Base-by-base conservation (phyloP, 2,797 vertebrate species). In the Pyrocephalus nanus region DNA sequence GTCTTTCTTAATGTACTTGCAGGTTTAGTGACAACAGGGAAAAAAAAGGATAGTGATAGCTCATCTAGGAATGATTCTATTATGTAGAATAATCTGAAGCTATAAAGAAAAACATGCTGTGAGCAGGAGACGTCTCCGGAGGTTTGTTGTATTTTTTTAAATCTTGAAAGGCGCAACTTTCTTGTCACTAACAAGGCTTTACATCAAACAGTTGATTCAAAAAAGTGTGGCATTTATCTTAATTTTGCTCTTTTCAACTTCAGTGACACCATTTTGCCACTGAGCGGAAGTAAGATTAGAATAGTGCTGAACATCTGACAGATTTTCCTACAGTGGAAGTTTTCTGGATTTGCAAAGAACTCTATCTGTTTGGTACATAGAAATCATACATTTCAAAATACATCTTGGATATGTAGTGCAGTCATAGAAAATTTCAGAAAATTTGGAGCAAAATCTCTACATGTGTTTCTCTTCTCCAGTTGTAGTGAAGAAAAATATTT, bases 1-100 rank as follows among this genome's bases (percentile, higher is more conserved):
- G 76, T 61, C 72, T 89, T 89, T 86, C 40, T 70, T 91, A 91
- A 91, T 2, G 32, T 84, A 43, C 62, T 92, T 80, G 60, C 51
- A 88, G 60, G 54, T 80, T 58, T 88, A 69, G 79, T 86, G 71
- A 66, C 38, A 92, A 67, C 38, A 91, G 53, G 53, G 64, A 90
- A 69, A 90, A 38, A 72, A 95, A 88, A 90, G 73, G 70, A 79
- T 38, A 81, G 60, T 3, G 26, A 70, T 82, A 80, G 66, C 45
- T 85, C 88, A 81, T 70, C 69, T 83, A 88, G 91, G 93, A 86
- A 78, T 42, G 43, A 76, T 70, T 95, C 65, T 87, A 38, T 88
- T 83, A 43, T 32, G 54, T 50, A 19, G 11, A 64, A 86, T 85
- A 90, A 77, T 86, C 42, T 86, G 69, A 72, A 90, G 47, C 65